These are phyloP conservation scores for Heterodera carotae DNA, from an alignment of 1,140 invertebrate genomes.

Conservation along the genomic window DNA sequence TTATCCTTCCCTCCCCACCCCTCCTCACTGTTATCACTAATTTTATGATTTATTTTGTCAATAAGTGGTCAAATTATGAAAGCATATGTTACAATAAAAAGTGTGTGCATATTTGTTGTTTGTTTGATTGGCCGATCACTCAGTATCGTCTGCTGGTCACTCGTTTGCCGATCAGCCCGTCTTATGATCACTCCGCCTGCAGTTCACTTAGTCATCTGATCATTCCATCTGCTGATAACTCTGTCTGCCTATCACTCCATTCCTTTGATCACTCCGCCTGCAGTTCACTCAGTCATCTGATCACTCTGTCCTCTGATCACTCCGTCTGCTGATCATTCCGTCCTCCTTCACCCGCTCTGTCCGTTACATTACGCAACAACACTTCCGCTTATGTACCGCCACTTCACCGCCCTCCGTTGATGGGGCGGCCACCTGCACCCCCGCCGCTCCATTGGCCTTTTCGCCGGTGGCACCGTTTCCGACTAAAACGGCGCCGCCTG, in stretches of 20 bases:
- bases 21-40: neutral
- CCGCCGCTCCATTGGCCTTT: conserved; percentile 9
- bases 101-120: too few relatives aligned
- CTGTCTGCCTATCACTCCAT: too few relatives aligned
- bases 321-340: neutral
- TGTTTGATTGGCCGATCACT: too few relatives aligned
- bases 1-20: neutral
- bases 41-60: neutral
- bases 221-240: too few relatives aligned
- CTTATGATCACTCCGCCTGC: too few relatives aligned
- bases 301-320: neutral
- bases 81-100: too few relatives aligned
- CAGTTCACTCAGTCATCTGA: neutral
- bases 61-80: too few relatives aligned
- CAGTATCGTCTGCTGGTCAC: too few relatives aligned
- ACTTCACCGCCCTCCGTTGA: neutral
- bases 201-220: too few relatives aligned
- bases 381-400: conserved; percentile 18
- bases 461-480: neutral
- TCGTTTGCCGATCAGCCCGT: too few relatives aligned
- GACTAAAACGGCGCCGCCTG: neutral
- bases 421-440: neutral
- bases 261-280: too few relatives aligned
- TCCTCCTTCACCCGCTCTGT: neutral
- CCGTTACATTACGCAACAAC: conserved; percentile 18